These are phyloP conservation scores for Phrynocephalus forsythii DNA, from an alignment of 2,797 vertebrate genomes.

Conservation along the genomic window DNA sequence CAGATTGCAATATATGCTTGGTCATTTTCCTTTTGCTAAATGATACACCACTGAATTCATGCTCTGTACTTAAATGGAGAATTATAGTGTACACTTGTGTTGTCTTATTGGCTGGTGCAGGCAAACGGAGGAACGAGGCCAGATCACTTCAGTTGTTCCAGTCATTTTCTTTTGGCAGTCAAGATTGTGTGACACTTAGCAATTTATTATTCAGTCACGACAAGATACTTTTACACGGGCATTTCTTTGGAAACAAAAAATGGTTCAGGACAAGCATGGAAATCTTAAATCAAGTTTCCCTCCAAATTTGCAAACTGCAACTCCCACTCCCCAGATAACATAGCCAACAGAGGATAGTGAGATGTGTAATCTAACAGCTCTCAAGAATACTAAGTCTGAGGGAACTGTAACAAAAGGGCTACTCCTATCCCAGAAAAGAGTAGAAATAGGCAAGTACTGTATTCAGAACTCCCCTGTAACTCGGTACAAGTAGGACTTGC, in stretches of 20 bases:
- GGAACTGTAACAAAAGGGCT: background rate
- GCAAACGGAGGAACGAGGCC: background rate
- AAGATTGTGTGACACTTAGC: background rate
- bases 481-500: background rate
- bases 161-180: slow-evolving; percentile 23
- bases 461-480: background rate
- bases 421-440: background rate
- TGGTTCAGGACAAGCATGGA: background rate
- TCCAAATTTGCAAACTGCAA: background rate
- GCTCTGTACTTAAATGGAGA: slow-evolving; percentile 46
- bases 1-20: slow-evolving; percentile 26
- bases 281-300: background rate
- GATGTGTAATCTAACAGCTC: background rate
- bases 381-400: background rate
- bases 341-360: background rate
- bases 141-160: background rate
- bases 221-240: background rate
- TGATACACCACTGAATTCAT: slow-evolving; percentile 34
- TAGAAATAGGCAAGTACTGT: background rate
- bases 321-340: no score
- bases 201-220: slow-evolving; percentile 5
- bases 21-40: slow-evolving; percentile 48
- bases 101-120: background rate
- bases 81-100: slow-evolving; percentile 28
- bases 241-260: background rate